Conservation (phyloP, 2,113 vertebrate genomes). For the Copsychus sechellarum region DNA sequence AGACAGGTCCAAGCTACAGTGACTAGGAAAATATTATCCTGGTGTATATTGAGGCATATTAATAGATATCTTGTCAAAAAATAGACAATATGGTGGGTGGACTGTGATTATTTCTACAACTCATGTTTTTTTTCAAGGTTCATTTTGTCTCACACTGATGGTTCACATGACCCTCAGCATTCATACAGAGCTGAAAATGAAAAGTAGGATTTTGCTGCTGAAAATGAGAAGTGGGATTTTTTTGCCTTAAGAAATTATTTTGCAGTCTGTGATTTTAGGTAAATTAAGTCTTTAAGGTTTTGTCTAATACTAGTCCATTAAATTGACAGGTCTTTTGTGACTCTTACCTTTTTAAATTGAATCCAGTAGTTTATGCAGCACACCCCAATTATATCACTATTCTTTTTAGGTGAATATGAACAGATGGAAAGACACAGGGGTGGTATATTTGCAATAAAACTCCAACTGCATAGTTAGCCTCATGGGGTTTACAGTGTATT, state of each 20-base stretch:
- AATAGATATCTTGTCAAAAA: neutral
- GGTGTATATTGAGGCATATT: neutral
- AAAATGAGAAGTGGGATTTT: neutral
- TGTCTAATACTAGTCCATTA: neutral
- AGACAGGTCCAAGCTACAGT: neutral
- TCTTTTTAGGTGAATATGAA: conserved; percentile 48
- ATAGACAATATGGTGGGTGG: neutral
- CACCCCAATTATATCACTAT: conserved; percentile 27
- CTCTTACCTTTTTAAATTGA: conserved; percentile 37
- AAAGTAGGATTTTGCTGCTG: neutral
- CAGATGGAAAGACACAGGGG: conserved; percentile 64
- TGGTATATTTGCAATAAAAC: conserved; percentile 67
- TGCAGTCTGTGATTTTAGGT: neutral
- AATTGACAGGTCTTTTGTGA: conserved; percentile 9
- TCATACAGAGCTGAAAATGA: neutral
- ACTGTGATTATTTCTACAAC: neutral
- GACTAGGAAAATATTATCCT: neutral
- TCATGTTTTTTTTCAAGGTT: neutral
- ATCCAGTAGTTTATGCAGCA: conserved; percentile 32
- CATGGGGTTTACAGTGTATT: neutral
- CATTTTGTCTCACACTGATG: neutral
- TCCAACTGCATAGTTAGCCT: conserved; percentile 55
- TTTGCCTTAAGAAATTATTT: neutral
- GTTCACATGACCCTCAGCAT: neutral
- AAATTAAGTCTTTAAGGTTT: neutral